Evolutionary conservation across 23 tunicate genomes (phyloP).

Genomic region (Corella eumyota): DNA sequence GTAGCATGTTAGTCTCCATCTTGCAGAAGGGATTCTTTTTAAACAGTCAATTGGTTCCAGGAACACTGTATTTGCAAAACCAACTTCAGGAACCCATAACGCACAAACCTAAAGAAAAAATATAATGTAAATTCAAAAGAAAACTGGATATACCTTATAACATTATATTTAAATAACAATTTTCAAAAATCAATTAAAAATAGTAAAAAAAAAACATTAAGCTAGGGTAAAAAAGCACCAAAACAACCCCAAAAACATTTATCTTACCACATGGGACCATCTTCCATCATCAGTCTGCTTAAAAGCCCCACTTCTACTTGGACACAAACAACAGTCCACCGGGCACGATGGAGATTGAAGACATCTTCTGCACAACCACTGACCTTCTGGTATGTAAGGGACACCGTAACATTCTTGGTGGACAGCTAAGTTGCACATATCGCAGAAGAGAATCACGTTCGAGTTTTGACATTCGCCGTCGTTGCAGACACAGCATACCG

Average conservation of each 20-base stretch:
- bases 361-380: conserved; percentile 93
- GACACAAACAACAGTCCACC: conserved; percentile 89
- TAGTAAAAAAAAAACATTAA: not conserved
- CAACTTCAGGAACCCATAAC: conserved; percentile 95
- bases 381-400: conserved; percentile 98
- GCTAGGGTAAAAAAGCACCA: not conserved
- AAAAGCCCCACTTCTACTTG: conserved; percentile 83
- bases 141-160: not conserved
- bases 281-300: conserved; percentile 92
- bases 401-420: conserved; percentile 99
- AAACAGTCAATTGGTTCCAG: conserved; percentile 95
- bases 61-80: conserved; percentile 86
- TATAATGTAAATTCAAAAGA: not conserved
- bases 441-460: conserved; percentile 91
- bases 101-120: conserved; percentile 69
- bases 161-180: not conserved
- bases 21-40: conserved; percentile 70
- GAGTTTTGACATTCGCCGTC: conserved; percentile 99
- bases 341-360: conserved; percentile 91
- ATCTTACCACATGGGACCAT: conserved; percentile 54
- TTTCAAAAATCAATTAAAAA: not conserved
- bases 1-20: conserved; percentile 89
- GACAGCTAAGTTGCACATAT: conserved; percentile 95
- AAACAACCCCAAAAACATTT: not conserved
- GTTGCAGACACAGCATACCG: conserved; percentile 96